A percentile compares a stretch with the other conserved stretches of the same genome.
Conservation (phyloP, 2,113 vertebrate species). For the Suncus etruscus region DNA sequence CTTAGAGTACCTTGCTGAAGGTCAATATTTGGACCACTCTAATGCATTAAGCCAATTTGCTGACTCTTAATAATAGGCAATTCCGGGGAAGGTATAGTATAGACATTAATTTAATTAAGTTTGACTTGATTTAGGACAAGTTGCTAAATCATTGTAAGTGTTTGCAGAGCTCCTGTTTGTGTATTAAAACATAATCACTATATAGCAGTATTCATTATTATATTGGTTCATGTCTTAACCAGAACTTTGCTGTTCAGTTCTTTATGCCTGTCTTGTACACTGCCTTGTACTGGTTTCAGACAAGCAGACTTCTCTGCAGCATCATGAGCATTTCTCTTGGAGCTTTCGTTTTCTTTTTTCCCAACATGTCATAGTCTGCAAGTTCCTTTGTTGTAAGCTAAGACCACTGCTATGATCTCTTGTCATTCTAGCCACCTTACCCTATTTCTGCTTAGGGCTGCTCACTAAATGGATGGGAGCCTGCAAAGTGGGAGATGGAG, state of each 20-base stretch:
- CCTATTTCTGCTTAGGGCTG: neutral
- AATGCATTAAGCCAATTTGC: neutral
- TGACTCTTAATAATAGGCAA: neutral
- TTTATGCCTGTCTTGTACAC: neutral
- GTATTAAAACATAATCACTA: neutral
- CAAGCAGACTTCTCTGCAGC: neutral
- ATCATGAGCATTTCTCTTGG: neutral
- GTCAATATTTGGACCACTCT: neutral
- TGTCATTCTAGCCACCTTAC: neutral
- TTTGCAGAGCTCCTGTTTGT: neutral
- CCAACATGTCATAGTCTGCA: neutral
- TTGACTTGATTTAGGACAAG: no score
- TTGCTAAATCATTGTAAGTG: neutral
- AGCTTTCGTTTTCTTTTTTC: neutral
- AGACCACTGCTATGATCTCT: neutral
- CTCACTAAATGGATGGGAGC: neutral
- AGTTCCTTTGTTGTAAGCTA: neutral
- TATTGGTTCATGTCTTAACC: neutral
- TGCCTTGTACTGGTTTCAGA: neutral
- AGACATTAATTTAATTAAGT: neutral
- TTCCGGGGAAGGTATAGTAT: neutral
- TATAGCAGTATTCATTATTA: neutral
- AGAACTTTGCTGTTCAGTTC: neutral
- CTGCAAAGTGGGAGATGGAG: neutral
- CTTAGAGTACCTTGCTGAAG: neutral